These are phyloP conservation scores for Drosophila quinaria DNA, from an alignment of 2,888 invertebrate genomes.

Conservation along the genomic window DNA sequence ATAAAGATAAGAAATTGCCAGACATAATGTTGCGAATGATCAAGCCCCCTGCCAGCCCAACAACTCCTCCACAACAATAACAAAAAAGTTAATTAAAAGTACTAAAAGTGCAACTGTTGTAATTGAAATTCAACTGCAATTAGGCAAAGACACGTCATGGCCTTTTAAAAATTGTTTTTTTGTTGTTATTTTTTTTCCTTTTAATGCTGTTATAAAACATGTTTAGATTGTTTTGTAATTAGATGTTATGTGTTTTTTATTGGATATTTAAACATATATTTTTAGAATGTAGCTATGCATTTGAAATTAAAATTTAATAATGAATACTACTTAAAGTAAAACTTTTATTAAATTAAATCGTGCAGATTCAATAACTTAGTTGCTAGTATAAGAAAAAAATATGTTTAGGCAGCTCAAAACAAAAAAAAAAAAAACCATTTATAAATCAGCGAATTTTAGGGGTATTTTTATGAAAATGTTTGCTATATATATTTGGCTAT, in stretches of 20 bases:
- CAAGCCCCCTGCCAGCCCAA: not conserved
- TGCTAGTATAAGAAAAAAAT: too few relatives aligned
- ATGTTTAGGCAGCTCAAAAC: too few relatives aligned
- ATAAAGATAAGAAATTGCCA: conserved; percentile 71
- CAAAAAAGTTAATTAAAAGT: conserved; percentile 65
- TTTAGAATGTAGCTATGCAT: not conserved
- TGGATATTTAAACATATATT: not conserved
- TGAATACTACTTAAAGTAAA: too few relatives aligned
- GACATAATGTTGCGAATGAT: conserved; percentile 25
- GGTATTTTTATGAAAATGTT: conserved; percentile 38
- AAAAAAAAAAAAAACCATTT: too few relatives aligned
- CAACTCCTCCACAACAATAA: not conserved
- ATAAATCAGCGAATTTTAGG: not conserved
- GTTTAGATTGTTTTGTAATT: conserved; percentile 19
- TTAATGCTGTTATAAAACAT: conserved; percentile 8
- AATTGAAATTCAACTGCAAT: conserved; percentile 67
- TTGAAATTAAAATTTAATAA: not conserved
- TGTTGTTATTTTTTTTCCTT: conserved; percentile 2
- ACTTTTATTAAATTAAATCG: too few relatives aligned
- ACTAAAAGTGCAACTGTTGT: conserved; percentile 42
- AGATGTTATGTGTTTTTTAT: conserved; percentile 13
- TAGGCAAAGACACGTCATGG: conserved; percentile 47
- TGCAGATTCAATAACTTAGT: too few relatives aligned
- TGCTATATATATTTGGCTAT: conserved; percentile 63
- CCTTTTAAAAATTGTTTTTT: conserved; percentile 11